phyloP scores from a whole-genome alignment of 2,888 invertebrate genomes.

The Caenorhabditis angaria region DNA sequence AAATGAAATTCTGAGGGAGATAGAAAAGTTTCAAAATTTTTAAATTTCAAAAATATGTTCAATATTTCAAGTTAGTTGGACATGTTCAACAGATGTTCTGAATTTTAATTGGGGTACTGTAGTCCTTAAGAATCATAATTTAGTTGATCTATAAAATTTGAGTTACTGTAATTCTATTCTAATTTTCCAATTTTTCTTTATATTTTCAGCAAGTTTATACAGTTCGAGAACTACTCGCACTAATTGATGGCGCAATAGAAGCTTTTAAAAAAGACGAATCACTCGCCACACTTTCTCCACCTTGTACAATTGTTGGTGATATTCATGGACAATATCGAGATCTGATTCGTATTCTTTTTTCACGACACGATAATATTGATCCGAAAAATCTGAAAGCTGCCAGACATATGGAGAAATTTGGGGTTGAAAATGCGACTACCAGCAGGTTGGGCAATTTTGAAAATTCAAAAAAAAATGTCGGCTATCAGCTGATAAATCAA shows the following conservation, averaged over 20 bases:
- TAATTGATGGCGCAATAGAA: constrained; percentile 9
- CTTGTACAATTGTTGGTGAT: constrained; percentile 40
- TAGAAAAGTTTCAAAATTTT: neutral
- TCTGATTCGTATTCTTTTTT: constrained; percentile 27
- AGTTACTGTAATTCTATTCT: too few relatives aligned
- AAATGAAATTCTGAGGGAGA: neutral
- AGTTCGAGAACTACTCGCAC: constrained; percentile 11
- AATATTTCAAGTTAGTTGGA: too few relatives aligned
- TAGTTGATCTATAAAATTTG: too few relatives aligned
- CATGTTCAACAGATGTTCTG: too few relatives aligned
- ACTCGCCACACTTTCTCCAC: constrained; percentile 22
- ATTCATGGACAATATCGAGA: constrained; percentile 39
- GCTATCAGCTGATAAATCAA: too few relatives aligned
- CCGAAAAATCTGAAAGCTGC: too few relatives aligned
- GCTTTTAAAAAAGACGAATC: constrained; percentile 12
- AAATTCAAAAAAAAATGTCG: neutral
- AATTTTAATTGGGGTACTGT: too few relatives aligned
- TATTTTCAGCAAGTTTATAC: constrained; percentile 21
- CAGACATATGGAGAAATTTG: neutral
- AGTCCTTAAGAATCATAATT: too few relatives aligned
- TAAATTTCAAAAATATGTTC: neutral
- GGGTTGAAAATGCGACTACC: neutral
- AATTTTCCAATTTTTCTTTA: too few relatives aligned
- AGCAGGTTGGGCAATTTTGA: neutral
- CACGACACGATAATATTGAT: neutral